phyloP scores from a whole-genome alignment of 2,888 invertebrate genomes.

The Drosophila formosana region DNA sequence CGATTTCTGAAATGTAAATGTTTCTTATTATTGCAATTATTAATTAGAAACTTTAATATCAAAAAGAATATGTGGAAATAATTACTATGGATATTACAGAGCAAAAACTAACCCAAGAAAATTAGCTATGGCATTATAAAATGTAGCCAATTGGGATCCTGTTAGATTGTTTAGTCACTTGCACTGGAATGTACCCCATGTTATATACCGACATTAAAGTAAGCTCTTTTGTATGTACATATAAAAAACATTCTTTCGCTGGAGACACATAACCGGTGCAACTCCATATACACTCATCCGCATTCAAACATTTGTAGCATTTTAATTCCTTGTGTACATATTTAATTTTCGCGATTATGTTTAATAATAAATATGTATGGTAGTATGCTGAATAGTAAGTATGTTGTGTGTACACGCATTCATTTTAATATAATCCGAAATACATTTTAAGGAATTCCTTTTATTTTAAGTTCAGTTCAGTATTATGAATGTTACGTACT shows the following conservation, averaged over 20 bases:
- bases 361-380: conserved; percentile 4
- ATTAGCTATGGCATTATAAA: neutral
- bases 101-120: neutral
- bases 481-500: conserved; percentile 34
- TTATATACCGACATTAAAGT: neutral
- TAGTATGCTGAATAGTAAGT: neutral
- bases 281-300: neutral
- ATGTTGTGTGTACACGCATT: neutral
- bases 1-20: conserved; percentile 36
- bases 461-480: neutral
- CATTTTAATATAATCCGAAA: neutral
- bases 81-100: neutral
- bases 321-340: conserved; percentile 2
- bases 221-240: neutral
- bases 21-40: neutral
- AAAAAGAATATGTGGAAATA: neutral
- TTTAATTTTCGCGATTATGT: conserved; percentile 7
- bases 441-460: conserved; percentile 3
- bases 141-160: conserved; percentile 2
- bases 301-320: neutral
- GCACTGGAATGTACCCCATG: neutral
- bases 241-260: neutral
- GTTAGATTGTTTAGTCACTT: neutral
- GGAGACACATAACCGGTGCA: conserved; percentile 7
- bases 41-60: neutral